Base-by-base conservation (phyloP, 2,113 vertebrate genomes). In the Onychorhynchus coronatus region DNA sequence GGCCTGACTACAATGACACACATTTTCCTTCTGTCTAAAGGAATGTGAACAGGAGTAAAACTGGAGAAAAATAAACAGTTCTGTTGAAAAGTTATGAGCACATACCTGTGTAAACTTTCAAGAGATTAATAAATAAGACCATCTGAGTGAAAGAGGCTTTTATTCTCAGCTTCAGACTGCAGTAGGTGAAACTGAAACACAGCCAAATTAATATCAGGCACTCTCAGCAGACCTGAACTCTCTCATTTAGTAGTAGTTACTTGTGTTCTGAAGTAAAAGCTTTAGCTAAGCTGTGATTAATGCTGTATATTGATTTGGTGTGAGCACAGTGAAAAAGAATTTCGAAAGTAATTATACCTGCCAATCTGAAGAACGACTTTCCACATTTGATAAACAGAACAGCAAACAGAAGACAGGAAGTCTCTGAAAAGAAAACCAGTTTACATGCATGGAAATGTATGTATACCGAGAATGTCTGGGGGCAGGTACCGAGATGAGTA, bases 61-160 rank as follows among this genome's bases (percentile, higher is more conserved):
- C 66, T 52, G 22, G 56, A 94, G 80, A 90, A 96, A 96, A 97
- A 88, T 71, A 96, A 96, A 73, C 53, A 39, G 41, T 79, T 91
- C 81, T 59, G 27, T 94, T 91, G 77, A 95, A 71, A 96, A 92
- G 61, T 65, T 22, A 31, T 77, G 61, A 97, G 56, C 52, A 76
- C 85, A 81, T 85, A 80, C 33, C 71, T 1, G 0, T 93, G 96
- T 96, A 97, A 98, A 97, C 24, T 95, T 97, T 88, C 93, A 94
- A 95, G 82, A 93, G 61, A 23, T 89, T 82, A 96, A 84, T 95
- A 94, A 95, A 74, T 95, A 85, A 90, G 65, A 95, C 63, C 52
- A 70, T 85, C 39, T 79, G 66, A 93, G 85, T 97, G 88, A 97
- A 97, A 94, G 66, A 95, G 67, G 70, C 68, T 89, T 72, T 88